phyloP scores from a whole-genome alignment of 2,888 invertebrate species.

The Nemotelus pantherinus region DNA sequence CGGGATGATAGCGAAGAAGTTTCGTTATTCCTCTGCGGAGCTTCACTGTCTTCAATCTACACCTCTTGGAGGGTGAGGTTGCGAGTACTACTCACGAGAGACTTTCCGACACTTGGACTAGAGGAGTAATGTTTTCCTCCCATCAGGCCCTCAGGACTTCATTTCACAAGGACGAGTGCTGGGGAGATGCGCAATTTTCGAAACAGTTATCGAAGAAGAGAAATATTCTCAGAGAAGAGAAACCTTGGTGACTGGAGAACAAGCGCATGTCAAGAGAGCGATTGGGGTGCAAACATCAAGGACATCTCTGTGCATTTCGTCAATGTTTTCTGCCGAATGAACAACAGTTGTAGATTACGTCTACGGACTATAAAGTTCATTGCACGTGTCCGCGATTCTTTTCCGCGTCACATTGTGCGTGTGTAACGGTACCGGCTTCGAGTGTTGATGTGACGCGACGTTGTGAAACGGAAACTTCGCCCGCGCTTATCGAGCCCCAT shows the following conservation, averaged over 20 bases:
- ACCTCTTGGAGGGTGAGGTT: constrained; percentile 4
- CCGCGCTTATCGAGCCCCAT: neutral
- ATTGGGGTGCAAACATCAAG: constrained; percentile 27
- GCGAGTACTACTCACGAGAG: constrained; percentile 33
- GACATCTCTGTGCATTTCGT: constrained; percentile 47
- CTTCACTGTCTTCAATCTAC: too few relatives aligned
- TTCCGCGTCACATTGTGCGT: constrained; percentile 10
- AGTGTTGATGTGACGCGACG: neutral
- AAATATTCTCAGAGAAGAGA: constrained; percentile 18
- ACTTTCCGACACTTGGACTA: constrained; percentile 21
- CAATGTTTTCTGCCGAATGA: constrained; percentile 48
- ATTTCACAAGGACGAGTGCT: constrained; percentile 20
- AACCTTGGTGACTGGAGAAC: neutral
- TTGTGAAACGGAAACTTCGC: neutral
- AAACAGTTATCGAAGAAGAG: neutral
- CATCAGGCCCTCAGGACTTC: constrained; percentile 11
- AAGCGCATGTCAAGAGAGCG: constrained; percentile 25
- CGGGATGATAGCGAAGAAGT: constrained; percentile 12
- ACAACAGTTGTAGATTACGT: constrained; percentile 44
- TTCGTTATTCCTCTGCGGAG: too few relatives aligned
- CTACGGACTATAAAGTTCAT: constrained; percentile 36
- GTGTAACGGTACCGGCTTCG: constrained; percentile 40
- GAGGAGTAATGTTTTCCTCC: constrained; percentile 22
- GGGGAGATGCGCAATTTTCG: constrained; percentile 5
- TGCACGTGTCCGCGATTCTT: constrained; percentile 43